These are phyloP conservation scores for Pararge aegeria DNA, from an alignment of 1,140 invertebrate species.

Conservation along the genomic window DNA sequence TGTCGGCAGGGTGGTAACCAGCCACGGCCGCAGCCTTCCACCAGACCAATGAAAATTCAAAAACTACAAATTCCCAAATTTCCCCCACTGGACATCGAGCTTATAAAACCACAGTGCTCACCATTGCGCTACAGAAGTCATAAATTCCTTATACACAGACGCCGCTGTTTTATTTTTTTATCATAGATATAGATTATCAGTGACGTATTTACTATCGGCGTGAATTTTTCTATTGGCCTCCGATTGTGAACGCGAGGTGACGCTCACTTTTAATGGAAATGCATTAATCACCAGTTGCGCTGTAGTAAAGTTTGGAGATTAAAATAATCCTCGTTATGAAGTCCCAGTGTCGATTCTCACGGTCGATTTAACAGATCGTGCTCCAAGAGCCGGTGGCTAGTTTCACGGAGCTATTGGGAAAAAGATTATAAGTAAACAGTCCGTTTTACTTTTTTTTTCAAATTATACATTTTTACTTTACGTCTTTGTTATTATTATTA, in stretches of 20 bases:
- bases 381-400: not conserved
- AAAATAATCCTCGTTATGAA: slow-evolving; percentile 16
- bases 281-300: slow-evolving; percentile 42
- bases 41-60: too few relatives aligned
- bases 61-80: too few relatives aligned
- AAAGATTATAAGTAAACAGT: too few relatives aligned
- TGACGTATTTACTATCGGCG: slow-evolving; percentile 54
- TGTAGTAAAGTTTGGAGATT: slow-evolving; percentile 15
- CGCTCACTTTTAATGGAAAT: slow-evolving; percentile 41
- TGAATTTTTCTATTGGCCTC: slow-evolving; percentile 50
- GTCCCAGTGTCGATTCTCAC: slow-evolving; percentile 19
- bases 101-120: too few relatives aligned
- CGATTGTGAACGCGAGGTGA: slow-evolving; percentile 36
- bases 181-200: slow-evolving; percentile 40
- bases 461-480: too few relatives aligned
- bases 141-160: not conserved
- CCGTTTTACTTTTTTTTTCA: too few relatives aligned
- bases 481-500: too few relatives aligned
- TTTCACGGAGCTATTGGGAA: not conserved
- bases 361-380: slow-evolving; percentile 18
- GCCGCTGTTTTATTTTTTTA: not conserved
- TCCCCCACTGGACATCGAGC: too few relatives aligned
- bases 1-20: too few relatives aligned
- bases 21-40: too few relatives aligned
- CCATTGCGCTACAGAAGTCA: too few relatives aligned